Percentiles rank a stretch among this genome's conserved stretches.
These are phyloP conservation scores for Equus przewalskii DNA, from an alignment of 2,113 vertebrate species.

Conservation along the genomic window DNA sequence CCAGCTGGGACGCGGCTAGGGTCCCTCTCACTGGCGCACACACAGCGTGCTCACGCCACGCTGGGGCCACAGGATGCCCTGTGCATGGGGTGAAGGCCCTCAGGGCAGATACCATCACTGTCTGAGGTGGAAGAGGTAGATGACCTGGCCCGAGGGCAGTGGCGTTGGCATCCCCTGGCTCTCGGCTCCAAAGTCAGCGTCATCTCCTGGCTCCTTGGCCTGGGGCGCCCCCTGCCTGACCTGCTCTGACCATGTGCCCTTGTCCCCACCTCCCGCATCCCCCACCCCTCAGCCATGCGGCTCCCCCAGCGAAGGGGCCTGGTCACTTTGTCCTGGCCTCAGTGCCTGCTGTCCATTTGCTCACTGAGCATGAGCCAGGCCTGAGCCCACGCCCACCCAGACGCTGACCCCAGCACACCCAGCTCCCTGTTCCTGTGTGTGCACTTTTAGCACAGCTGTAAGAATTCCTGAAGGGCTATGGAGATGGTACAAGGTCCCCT, in stretches of 20 bases:
- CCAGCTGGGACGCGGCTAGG: background rate
- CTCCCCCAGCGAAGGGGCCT: background rate
- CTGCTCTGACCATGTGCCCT: background rate
- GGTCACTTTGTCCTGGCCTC: background rate
- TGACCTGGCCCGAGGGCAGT: background rate
- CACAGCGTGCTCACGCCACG: fast-evolving
- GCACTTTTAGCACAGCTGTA: fast-evolving
- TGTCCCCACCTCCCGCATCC: background rate
- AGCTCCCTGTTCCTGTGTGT: background rate
- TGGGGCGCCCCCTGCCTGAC: fast-evolving
- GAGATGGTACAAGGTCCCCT: fast-evolving
- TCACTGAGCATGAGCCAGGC: background rate
- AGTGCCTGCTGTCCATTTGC: background rate
- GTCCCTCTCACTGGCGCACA: background rate
- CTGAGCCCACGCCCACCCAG: too few relatives aligned
- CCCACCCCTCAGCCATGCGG: background rate
- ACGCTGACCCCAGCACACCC: too few relatives aligned
- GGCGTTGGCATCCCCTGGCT: background rate
- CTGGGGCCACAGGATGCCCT: background rate
- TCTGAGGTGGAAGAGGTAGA: background rate
- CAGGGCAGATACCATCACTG: fast-evolving
- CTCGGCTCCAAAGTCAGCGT: background rate
- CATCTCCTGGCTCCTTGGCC: fast-evolving
- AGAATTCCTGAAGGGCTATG: fast-evolving
- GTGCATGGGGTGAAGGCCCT: fast-evolving